Evolutionary conservation across 2,797 vertebrate species (phyloP).

Genomic region (Pristis pectinata): DNA sequence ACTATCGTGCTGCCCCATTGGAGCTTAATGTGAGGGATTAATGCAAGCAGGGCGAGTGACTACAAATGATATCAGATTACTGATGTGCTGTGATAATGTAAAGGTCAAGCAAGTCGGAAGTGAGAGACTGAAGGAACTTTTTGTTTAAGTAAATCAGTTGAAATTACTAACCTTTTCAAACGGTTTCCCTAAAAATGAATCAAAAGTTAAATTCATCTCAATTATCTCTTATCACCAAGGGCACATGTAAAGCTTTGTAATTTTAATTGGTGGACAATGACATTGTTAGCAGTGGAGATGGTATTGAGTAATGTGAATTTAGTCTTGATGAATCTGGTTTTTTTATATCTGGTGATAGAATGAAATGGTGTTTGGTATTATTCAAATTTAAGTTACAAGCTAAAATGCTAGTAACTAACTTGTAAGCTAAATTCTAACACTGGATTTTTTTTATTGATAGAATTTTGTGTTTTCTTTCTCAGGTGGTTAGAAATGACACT

Average conservation of each 20-base stretch:
- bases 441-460: neutral
- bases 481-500: constrained; percentile 68
- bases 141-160: neutral
- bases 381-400: neutral
- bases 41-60: too few species aligned
- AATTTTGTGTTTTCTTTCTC: constrained; percentile 41
- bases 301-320: neutral
- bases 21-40: too few species aligned
- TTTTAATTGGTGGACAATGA: neutral
- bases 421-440: too few species aligned
- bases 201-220: neutral
- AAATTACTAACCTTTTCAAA: neutral
- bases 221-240: neutral
- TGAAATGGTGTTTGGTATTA: neutral
- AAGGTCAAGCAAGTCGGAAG: neutral
- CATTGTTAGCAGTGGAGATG: neutral
- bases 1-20: too few species aligned
- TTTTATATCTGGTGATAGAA: neutral
- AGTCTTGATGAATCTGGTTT: neutral
- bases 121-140: neutral
- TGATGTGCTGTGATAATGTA: neutral
- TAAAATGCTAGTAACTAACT: too few species aligned
- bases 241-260: neutral
- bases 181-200: neutral
- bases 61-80: too few species aligned